Evolutionary conservation across 2,797 vertebrate genomes (phyloP).

Genomic region (Danio kyathit): DNA sequence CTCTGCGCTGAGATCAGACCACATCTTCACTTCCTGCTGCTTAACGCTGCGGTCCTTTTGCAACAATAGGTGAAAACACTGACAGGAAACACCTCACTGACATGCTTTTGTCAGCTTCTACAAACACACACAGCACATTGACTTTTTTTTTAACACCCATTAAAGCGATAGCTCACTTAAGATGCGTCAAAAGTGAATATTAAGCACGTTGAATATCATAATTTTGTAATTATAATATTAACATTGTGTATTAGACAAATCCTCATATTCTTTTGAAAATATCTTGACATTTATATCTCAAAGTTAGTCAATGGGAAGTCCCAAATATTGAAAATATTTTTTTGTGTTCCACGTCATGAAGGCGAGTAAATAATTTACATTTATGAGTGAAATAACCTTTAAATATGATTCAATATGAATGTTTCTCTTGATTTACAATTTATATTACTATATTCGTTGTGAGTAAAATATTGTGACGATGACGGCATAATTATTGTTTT

Average conservation of each 20-base stretch:
- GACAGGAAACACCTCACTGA: slow-evolving; percentile 10
- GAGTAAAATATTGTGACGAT: too few species aligned
- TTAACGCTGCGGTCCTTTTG: neutral
- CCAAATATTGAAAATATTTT: neutral
- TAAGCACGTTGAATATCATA: too few species aligned
- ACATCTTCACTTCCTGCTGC: slow-evolving; percentile 16
- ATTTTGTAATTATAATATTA: too few species aligned
- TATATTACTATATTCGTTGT: too few species aligned
- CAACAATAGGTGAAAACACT: slow-evolving; percentile 27
- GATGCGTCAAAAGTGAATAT: too few species aligned
- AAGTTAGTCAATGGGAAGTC: neutral
- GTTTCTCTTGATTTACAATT: too few species aligned
- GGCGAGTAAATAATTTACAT: neutral
- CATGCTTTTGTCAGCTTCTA: neutral
- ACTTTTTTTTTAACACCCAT: neutral
- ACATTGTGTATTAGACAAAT: too few species aligned
- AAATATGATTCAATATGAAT: too few species aligned
- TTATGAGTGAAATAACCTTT: neutral
- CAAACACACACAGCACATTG: neutral
- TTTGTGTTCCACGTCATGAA: neutral
- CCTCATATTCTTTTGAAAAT: too few species aligned
- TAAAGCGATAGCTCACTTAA: neutral
- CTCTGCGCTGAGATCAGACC: neutral
- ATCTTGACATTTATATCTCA: too few species aligned
- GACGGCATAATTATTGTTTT: too few species aligned